These are phyloP conservation scores for Blennius ocellaris DNA, from an alignment of 2,113 vertebrate genomes.

Conservation along the genomic window DNA sequence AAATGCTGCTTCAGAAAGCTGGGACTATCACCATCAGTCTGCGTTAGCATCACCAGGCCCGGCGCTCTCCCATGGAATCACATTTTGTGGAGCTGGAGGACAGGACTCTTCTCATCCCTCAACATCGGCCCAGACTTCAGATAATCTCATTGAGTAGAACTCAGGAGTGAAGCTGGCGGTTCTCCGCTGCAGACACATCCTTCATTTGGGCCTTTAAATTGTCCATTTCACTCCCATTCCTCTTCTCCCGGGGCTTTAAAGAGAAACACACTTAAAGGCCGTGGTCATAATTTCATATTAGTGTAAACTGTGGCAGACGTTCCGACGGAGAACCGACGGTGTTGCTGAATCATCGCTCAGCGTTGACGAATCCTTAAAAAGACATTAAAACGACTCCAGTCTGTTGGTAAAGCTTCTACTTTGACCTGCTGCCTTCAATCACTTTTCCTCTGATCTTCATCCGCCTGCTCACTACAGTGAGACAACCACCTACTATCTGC, in stretches of 20 bases:
- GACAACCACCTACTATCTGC: too few species aligned
- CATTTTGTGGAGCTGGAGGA: slow-evolving; percentile 30
- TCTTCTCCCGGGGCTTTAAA: slow-evolving; percentile 39
- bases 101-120: slow-evolving; percentile 45
- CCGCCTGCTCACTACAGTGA: background rate
- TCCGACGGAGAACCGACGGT: background rate
- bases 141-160: slow-evolving; percentile 53
- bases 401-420: slow-evolving; percentile 10
- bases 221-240: background rate
- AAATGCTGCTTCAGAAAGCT: slow-evolving; percentile 51
- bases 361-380: slow-evolving; percentile 21
- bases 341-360: background rate
- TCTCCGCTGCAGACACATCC: slow-evolving; percentile 26
- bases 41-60: slow-evolving; percentile 37
- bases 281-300: slow-evolving; percentile 11
- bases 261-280: slow-evolving; percentile 37
- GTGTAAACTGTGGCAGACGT: slow-evolving; percentile 5
- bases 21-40: slow-evolving; percentile 50
- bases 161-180: slow-evolving; percentile 17
- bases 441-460: background rate
- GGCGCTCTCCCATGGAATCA: slow-evolving; percentile 48
- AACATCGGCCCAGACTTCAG: slow-evolving; percentile 35
- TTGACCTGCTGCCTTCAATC: slow-evolving; percentile 8
- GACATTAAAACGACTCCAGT: background rate
- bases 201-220: slow-evolving; percentile 25